Evolutionary conservation across 2,888 invertebrate genomes (phyloP), one percentile per base, ranked within the genome.

Genomic region (Drosophila atripex): DNA sequence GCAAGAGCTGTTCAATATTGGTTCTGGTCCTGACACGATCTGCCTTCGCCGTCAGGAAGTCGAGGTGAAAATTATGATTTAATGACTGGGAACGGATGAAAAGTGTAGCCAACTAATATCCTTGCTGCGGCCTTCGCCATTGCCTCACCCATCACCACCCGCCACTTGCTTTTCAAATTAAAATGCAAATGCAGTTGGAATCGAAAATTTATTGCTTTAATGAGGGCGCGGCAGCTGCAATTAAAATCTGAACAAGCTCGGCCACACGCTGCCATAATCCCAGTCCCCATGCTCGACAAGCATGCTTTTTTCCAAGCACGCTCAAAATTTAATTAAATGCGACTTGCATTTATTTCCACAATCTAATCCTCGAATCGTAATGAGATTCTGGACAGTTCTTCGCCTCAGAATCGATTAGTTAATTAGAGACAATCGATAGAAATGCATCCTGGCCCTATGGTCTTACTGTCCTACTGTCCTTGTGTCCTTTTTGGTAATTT

Each of bases 271-370:
- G 63, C 66, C 25, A 70, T 70, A 82, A 75, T 77, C 70, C 74
- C 75, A 71, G 77, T 73, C 71, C 39, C 45, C 71, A 63, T 78
- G 80, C 75, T 18, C 18, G 18, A 1, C 18, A 18, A 18, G 18
- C 18, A 18, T 18, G 18, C 41, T 23, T 23, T 21, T 23, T 23
- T 23, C 21, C 21, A 23, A 23, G 21, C 21, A 23, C 4, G 21
- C 21, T 23, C 70, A 79, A 82, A 79, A 76, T 72, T 83, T 83
- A 83, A 83, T 83, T 83, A 83, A 85, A 80, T 77, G 70, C 66
- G 71, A 49, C 76, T 64, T 77, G 82, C 83, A 82, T 85, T 79
- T 79, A 74, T 79, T 74, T 58, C 43, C 39, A 39, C 49, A 49
- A 82, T 82, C 75, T 85, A 78, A 77, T 80, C 73, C 12, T 6